Conservation (phyloP, 1,140 invertebrate species). For the Carcinoscorpius rotundicauda region DNA sequence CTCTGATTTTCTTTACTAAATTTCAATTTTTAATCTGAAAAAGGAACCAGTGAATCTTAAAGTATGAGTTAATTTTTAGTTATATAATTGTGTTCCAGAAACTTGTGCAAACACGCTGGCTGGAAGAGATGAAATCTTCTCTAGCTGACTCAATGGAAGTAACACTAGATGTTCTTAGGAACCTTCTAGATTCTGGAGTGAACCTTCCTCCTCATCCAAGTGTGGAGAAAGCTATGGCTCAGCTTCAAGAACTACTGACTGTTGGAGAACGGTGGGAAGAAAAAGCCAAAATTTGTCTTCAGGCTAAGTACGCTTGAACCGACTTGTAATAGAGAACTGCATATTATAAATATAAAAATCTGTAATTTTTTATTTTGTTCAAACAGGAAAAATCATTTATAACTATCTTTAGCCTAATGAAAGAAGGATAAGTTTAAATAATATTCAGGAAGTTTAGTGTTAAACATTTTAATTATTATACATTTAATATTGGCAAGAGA, state of each 20-base stretch:
- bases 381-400: not conserved
- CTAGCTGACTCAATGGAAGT: slow-evolving; percentile 33
- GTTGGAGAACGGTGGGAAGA: slow-evolving; percentile 76
- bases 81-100: slow-evolving; percentile 24
- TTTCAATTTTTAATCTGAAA: no score
- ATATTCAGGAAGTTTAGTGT: no score
- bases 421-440: not conserved
- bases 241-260: slow-evolving; percentile 53
- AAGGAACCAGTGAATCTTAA: no score
- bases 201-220: slow-evolving; percentile 55
- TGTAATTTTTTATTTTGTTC: not conserved
- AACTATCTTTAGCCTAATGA: not conserved
- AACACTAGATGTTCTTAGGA: slow-evolving; percentile 58
- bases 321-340: no score
- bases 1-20: no score
- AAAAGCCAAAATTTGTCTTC: slow-evolving; percentile 56
- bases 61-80: no score
- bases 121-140: slow-evolving; percentile 49
- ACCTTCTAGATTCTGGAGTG: slow-evolving; percentile 55
- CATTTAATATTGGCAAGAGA: no score
- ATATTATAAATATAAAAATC: no score
- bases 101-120: slow-evolving; percentile 49
- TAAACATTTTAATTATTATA: no score
- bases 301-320: slow-evolving; percentile 30
- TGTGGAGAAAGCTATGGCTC: slow-evolving; percentile 56